Conservation (phyloP, 1,140 invertebrate genomes). For the Rhopalosiphum maidis region DNA sequence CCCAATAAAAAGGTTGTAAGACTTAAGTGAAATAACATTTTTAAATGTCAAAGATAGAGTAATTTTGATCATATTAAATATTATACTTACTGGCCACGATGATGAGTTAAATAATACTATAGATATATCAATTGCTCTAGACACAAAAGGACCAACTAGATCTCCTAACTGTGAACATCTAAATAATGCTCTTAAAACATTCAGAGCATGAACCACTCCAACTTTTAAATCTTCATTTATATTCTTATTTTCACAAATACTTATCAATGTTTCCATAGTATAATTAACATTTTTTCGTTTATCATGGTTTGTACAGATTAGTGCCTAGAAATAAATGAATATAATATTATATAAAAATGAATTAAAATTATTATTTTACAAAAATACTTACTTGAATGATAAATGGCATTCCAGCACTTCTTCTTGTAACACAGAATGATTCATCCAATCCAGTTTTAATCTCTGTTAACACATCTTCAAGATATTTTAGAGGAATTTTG, state of each 20-base stretch:
- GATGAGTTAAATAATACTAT: constrained; percentile 76
- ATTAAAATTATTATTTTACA: background rate
- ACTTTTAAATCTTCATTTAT: constrained; percentile 62
- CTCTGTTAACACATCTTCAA: constrained; percentile 71
- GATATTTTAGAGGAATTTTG: constrained; percentile 30
- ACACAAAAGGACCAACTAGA: constrained; percentile 74
- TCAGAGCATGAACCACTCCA: constrained; percentile 79
- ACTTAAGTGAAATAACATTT: background rate
- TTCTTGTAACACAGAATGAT: constrained; percentile 79
- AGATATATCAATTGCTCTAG: constrained; percentile 70
- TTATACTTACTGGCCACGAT: constrained; percentile 77
- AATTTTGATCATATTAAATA: background rate
- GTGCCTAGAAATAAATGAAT: constrained; percentile 66
- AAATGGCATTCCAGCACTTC: constrained; percentile 91
- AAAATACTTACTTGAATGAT: constrained; percentile 74
- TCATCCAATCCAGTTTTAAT: constrained; percentile 64
- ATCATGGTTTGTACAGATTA: constrained; percentile 75
- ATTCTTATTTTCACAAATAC: constrained; percentile 66
- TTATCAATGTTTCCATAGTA: constrained; percentile 71
- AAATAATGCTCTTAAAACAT: constrained; percentile 83
- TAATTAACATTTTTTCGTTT: constrained; percentile 65
- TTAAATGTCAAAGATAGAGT: background rate
- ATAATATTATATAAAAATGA: constrained; percentile 20
- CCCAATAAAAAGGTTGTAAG: background rate
- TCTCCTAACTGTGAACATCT: constrained; percentile 79